Conservation (phyloP, 2,888 invertebrate genomes). For the Rambutsinella grinnellia region DNA sequence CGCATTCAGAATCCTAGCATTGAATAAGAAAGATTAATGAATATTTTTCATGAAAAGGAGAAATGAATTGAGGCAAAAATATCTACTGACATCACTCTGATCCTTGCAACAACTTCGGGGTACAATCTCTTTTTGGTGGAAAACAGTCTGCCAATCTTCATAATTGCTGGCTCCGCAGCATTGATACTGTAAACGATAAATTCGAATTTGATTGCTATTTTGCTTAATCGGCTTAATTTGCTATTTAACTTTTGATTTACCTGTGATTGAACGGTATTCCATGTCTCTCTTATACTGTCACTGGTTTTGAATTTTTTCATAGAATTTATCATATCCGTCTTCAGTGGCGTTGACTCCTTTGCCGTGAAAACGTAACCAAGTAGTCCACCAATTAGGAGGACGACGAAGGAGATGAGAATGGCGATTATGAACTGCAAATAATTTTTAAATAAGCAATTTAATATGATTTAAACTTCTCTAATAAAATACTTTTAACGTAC, state of each 20-base stretch:
- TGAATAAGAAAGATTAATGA: not conserved
- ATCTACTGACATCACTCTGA: conserved; percentile 45
- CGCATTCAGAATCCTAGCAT: conserved; percentile 74
- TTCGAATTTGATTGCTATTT: not conserved
- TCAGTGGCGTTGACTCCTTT: conserved; percentile 82
- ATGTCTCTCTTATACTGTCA: conserved; percentile 81
- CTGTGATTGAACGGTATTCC: conserved; percentile 88
- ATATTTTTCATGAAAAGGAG: not conserved
- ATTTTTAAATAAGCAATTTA: conserved; percentile 17
- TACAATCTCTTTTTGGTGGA: conserved; percentile 59
- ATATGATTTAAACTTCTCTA: no score
- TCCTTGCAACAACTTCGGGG: conserved; percentile 67
- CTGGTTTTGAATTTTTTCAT: conserved; percentile 81
- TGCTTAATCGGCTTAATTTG: no score
- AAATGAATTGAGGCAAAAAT: no score
- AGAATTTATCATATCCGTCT: conserved; percentile 83
- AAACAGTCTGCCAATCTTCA: conserved; percentile 77
- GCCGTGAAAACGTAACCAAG: conserved; percentile 91
- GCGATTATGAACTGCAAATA: conserved; percentile 86
- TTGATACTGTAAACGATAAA: conserved; percentile 74
- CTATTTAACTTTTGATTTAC: conserved; percentile 68
- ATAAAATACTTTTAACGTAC: conserved; percentile 75
- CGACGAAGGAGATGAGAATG: conserved; percentile 88
- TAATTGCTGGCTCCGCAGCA: conserved; percentile 87
- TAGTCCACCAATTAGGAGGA: conserved; percentile 91